A percentile compares a stretch with the other conserved stretches of the same genome.
These are phyloP conservation scores for Phaethornis superciliosus DNA, from an alignment of 2,113 vertebrate genomes.

Conservation along the genomic window DNA sequence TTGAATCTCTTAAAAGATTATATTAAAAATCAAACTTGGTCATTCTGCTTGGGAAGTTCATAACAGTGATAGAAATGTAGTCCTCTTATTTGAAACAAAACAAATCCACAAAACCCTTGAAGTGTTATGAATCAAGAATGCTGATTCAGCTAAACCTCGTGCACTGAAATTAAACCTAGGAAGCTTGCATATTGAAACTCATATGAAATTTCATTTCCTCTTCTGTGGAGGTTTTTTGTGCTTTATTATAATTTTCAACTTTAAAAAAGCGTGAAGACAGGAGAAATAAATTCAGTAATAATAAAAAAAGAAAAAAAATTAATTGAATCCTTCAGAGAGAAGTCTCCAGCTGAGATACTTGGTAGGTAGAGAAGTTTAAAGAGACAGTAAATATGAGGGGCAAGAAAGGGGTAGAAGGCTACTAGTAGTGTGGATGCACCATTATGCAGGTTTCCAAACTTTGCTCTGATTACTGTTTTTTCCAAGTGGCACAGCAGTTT, in stretches of 20 bases:
- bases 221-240: neutral
- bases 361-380: neutral
- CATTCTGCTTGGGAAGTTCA: neutral
- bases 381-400: neutral
- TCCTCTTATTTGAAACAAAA: neutral
- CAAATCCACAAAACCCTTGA: neutral
- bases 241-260: neutral
- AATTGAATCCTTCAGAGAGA: neutral
- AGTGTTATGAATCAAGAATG: neutral
- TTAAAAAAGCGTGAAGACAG: neutral
- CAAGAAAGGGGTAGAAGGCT: neutral
- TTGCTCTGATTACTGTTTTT: fast-evolving
- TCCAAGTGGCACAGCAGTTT: neutral
- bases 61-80: neutral
- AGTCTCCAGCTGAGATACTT: neutral
- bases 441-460: neutral
- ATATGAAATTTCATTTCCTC: constrained; percentile 5
- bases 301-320: neutral
- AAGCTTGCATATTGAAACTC: neutral
- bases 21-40: neutral
- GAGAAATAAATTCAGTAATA: neutral
- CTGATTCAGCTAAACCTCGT: neutral
- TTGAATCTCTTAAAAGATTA: neutral
- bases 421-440: neutral
- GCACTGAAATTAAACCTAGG: neutral